Percentiles rank a stretch among this genome's conserved stretches.
phyloP scores from a whole-genome alignment of 2,797 vertebrate species.

The Merluccius polli region DNA sequence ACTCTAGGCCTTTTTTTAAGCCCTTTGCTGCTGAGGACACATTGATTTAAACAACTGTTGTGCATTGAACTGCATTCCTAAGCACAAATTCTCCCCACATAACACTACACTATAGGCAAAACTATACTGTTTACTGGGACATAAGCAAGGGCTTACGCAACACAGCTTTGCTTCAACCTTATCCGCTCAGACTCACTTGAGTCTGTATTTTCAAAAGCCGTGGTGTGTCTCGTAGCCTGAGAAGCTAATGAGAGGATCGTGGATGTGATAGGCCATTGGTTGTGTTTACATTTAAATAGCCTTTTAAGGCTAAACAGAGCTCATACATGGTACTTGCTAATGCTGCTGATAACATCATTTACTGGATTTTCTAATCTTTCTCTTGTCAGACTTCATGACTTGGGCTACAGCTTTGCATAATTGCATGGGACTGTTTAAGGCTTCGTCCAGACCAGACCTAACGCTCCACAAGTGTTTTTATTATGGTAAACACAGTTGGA shows the following conservation, averaged over 20 bases:
- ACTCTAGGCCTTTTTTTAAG: background rate
- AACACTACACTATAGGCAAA: too few relatives aligned
- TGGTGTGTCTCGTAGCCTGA: background rate
- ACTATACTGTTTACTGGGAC: too few relatives aligned
- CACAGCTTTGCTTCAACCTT: too few relatives aligned
- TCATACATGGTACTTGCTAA: background rate
- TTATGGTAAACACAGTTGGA: background rate
- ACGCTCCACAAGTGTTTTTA: background rate
- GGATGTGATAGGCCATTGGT: conserved; percentile 17
- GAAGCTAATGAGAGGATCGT: conserved; percentile 43
- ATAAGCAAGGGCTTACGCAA: too few relatives aligned
- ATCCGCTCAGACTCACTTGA: conserved; percentile 13
- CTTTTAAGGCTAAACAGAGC: conserved; percentile 15
- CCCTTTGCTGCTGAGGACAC: background rate
- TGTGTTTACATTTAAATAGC: conserved; percentile 45
- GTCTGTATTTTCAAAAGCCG: conserved; percentile 19
- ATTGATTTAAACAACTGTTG: background rate
- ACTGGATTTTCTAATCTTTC: conserved; percentile 1
- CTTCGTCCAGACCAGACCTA: conserved; percentile 1
- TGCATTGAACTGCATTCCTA: background rate
- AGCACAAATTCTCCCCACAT: too few relatives aligned
- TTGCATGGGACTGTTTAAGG: conserved; percentile 3
- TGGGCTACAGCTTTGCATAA: conserved; percentile 17
- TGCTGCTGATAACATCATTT: conserved; percentile 14
- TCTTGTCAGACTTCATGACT: background rate